Evolutionary conservation across 2,797 vertebrate species (phyloP), one percentile per base, ranked within the genome.

Genomic region (Ctenochaetus hawaiiensis): DNA sequence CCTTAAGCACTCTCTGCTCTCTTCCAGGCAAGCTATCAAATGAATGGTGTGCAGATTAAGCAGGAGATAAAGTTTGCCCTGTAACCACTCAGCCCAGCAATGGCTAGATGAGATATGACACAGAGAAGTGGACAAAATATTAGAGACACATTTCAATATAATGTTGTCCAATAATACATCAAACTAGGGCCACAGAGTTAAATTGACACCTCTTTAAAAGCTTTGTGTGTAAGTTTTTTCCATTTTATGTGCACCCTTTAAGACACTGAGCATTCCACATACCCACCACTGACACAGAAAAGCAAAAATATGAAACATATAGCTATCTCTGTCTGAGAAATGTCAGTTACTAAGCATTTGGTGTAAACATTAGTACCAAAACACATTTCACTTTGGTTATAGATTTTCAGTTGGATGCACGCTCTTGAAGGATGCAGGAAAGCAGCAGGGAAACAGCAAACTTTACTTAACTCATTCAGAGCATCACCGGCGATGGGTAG

Each of bases 31-130:
- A 54, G 34, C 43, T 47, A 61, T 60, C 52, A 58, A 75, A 75
- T 74, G 81, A 78, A 58, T n/a, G 45, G 56, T 66, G 76, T 53
- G 53, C 72, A 41, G 70, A 82, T 48, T 58, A 37, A 75, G 75
- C 34, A 39, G 18, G 14, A 18, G 69, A 84, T 68, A 67, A 56
- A 73, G 14, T 62, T 39, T 60, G 41, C 20, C 57, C 57, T 69
- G 66, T 49, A 60, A 45, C 53, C 23, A 39, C 54, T 80, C 22
- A 60, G 0, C 16, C 54, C 11, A 51, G 69, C n/a, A 47, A 52
- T 23, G 23, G 26, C 49, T 57, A 20, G 41, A 57, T 22, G 16
- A 63, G 48, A 77, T 37, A 2, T 1, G 23, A 64, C 26, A 52
- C n/a, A 52, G 23, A 59, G 47, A 61, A 56, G 18, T 60, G 39